Evolutionary conservation across 2,888 invertebrate species (phyloP).

Genomic region (Protonemura montana): DNA sequence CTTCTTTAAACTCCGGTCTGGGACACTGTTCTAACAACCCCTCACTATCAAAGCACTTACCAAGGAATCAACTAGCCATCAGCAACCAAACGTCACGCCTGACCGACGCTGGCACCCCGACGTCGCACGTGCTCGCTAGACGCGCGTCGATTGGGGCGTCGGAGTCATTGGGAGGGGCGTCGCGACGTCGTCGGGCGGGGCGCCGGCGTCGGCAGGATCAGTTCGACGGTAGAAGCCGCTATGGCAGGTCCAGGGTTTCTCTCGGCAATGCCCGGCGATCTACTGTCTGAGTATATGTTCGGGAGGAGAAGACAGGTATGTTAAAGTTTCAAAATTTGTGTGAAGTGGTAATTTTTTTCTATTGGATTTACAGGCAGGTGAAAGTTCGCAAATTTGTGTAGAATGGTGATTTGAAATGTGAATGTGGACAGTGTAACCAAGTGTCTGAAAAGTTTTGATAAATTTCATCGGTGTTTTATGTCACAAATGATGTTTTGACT

Average conservation of each 20-base stretch:
- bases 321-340: constrained; percentile 44
- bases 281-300: constrained; percentile 93
- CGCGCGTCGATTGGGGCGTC: not conserved
- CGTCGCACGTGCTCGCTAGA: not conserved
- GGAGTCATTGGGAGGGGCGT: not conserved
- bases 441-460: too few relatives aligned
- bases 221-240: not conserved
- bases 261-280: constrained; percentile 84
- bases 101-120: not conserved
- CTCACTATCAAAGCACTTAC: too few relatives aligned
- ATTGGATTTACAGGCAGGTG: too few relatives aligned
- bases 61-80: too few relatives aligned
- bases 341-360: too few relatives aligned
- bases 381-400: too few relatives aligned
- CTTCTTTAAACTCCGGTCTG: too few relatives aligned
- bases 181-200: constrained; percentile 13
- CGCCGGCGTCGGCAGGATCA: not conserved
- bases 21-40: too few relatives aligned
- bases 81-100: not conserved
- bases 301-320: constrained; percentile 77
- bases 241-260: constrained; percentile 86
- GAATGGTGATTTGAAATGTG: too few relatives aligned
- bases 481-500: too few relatives aligned
- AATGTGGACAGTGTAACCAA: too few relatives aligned
- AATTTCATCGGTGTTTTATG: too few relatives aligned